Base-by-base conservation (phyloP, 2,888 invertebrate species). In the Melanchra persicariae region DNA sequence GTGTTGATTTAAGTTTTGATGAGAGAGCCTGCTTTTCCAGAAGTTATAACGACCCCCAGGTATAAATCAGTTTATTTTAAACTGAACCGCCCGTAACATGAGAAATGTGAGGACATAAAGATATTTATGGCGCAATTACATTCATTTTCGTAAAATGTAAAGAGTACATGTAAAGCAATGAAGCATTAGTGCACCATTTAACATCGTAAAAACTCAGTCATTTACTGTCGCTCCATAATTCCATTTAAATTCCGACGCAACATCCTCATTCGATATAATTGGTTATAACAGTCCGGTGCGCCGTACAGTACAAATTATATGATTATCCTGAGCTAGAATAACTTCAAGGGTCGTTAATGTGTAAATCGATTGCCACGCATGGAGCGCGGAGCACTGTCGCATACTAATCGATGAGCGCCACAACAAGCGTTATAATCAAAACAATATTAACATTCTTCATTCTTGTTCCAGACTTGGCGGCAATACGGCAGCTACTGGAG, bases 401-500 rank as follows among this genome's bases (percentile, higher is more conserved):
- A 85, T 83, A 85, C 86, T 87, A 87, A 88, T 83, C 79, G 80
- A 78, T 76, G 72, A 78, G 74, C 60, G 66, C 80, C 77, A 74
- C 55, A 80, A 76, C 77, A 47, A 67, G 67, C 55, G 49, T 74
- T 74, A 76, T 74, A 74, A 85, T 78, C 78, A 77, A 77, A 79
- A 81, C 75, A 80, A 67, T 79, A 80, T 85, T 87, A 84, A 84
- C 74, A 85, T 85, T 77, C 65, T 66, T 60, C 64, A 77, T 84
- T 82, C 79, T 90, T 91, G 86, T 97, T 97, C 17, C 97, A 98
- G 98, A 98, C 96, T 96, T 98, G 92, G 98, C 98, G 87, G 98
- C 98, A 85, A 98, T 98, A 89, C 96, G 98, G 84, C 97, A 98
- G 86, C 96, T 98, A 82, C 96, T 98, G 89, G 98, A 98, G 91